Base-by-base conservation (phyloP, 2,113 vertebrate species). In the Ictalurus furcatus region DNA sequence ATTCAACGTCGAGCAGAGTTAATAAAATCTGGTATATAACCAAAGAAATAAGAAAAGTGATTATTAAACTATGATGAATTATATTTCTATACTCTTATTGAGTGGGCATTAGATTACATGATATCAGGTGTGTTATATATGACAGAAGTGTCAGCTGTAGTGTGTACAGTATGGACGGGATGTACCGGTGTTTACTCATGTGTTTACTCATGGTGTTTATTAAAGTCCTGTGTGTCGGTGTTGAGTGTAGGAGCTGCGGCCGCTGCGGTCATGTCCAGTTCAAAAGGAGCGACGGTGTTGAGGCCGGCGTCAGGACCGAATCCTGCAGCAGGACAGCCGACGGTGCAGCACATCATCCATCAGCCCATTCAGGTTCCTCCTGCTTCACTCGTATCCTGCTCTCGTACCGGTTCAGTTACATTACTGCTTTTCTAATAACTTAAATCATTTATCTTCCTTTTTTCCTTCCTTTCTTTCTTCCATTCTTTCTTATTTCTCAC, bases 181-280 rank as follows among this genome's bases (percentile, higher is more conserved):
- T 54, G 12, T 54, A 63, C 19, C 5, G 8, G 4, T 67, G 13
- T 67, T 25, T 63, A 25, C 23, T 61, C 2, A 1, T 25, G 23
- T 79, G 25, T 52, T 14, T 79, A 2, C 56, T 2, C 1, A 1
- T 25, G 13, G 19, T 74, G 14, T 54, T 1, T 54, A 19, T 16
- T 1, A 87, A 71, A 6, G 4, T 6, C 6, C 25, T 82, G 9
- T 88, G 67, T 73, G 67, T 48, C 16, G 34, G 23, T 40, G 34
- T 14, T 12, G 44, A 25, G 21, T 44, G 37, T 44, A 99, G 98
- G 98, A 88, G 98, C 98, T 74, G 98, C 97, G 0, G 98, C 98
- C 54, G 98, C 98, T 78, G 98, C 98, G 37, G 98, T 98, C 63
- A 99, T 99, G 97, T 99, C 98, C 91, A 98, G 97, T 91, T 97